These are phyloP conservation scores for Hyppa rectilinea DNA, from an alignment of 2,888 invertebrate species.

Conservation along the genomic window DNA sequence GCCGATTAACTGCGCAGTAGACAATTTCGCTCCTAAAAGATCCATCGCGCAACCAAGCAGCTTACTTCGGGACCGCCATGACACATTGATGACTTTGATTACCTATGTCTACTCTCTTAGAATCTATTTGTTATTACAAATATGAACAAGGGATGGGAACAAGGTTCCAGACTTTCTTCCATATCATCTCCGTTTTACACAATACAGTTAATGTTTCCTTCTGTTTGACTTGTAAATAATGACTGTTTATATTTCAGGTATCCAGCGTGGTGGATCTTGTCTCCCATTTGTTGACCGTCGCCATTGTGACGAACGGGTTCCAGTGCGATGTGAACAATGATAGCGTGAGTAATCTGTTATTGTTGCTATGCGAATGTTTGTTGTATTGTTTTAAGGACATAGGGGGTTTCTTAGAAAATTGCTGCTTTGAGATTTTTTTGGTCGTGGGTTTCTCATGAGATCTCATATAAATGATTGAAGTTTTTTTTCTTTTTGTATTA, in stretches of 20 bases:
- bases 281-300: slow-evolving; percentile 77
- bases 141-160: not conserved
- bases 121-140: slow-evolving; percentile 15
- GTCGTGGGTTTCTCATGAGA: not conserved
- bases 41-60: too few species aligned
- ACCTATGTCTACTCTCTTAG: not conserved
- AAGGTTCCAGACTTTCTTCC: slow-evolving; percentile 9
- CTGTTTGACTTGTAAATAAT: slow-evolving; percentile 50
- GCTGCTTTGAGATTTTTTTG: not conserved
- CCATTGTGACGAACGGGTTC: slow-evolving; percentile 79
- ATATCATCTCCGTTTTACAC: slow-evolving; percentile 36
- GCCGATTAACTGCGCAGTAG: too few species aligned
- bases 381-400: slow-evolving; percentile 37
- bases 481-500: not conserved
- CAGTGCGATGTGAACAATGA: slow-evolving; percentile 79
- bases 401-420: not conserved
- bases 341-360: slow-evolving; percentile 72
- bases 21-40: too few species aligned
- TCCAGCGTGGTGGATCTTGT: slow-evolving; percentile 78
- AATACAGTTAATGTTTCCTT: slow-evolving; percentile 5
- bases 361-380: slow-evolving; percentile 19
- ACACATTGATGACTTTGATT: not conserved
- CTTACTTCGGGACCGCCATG: too few species aligned
- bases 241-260: slow-evolving; percentile 73
- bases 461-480: not conserved